Evolutionary conservation across 2,113 vertebrate species (phyloP).

Genomic region (Chaetops frenatus): DNA sequence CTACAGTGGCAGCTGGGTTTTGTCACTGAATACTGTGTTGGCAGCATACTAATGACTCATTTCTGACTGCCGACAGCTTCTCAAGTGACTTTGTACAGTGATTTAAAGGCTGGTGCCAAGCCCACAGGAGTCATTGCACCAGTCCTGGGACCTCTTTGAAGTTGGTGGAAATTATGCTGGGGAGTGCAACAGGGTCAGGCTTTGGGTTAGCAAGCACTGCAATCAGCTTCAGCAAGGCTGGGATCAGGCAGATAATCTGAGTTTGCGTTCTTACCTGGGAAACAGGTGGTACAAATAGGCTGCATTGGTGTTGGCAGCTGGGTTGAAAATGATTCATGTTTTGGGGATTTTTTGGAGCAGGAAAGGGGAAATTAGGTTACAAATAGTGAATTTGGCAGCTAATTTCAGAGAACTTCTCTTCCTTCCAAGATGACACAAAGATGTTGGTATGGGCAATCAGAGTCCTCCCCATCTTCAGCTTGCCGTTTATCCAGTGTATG

Average conservation of each 20-base stretch:
- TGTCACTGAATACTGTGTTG: constrained; percentile 61
- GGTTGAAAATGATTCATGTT: not conserved
- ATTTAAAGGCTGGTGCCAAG: constrained; percentile 28
- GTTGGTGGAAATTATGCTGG: not conserved
- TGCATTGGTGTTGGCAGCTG: not conserved
- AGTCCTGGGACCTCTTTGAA: not conserved
- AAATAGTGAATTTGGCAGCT: not conserved
- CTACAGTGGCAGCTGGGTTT: constrained; percentile 61
- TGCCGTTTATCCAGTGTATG: fast-evolving
- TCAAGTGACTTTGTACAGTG: constrained; percentile 15
- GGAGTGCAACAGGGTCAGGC: not conserved
- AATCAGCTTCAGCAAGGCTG: not conserved
- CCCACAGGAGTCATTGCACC: fast-evolving
- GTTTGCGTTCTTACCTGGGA: not conserved
- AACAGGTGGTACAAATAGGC: not conserved
- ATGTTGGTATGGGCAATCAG: not conserved
- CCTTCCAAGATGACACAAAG: not conserved
- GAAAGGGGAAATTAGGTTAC: not conserved
- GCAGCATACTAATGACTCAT: constrained; percentile 64
- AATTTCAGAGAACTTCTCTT: not conserved
- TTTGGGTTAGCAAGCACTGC: not conserved
- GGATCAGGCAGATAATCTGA: not conserved
- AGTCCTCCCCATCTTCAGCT: not conserved
- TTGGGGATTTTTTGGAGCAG: not conserved
- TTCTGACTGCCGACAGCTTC: constrained; percentile 61